These are phyloP conservation scores for Hipparchia semele DNA, from an alignment of 2,888 invertebrate species.

Conservation along the genomic window DNA sequence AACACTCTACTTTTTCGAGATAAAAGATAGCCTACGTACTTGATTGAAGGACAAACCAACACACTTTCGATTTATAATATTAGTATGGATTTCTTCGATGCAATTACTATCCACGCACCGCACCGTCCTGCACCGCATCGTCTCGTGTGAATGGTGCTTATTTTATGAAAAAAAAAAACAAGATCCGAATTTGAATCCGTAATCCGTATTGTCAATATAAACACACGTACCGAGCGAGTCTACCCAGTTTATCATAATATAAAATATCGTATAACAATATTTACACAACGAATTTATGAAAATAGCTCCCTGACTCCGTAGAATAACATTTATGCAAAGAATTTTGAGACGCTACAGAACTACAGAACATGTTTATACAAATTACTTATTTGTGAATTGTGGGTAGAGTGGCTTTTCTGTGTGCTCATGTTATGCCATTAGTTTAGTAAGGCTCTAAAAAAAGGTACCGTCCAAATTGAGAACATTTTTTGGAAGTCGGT, in stretches of 20 bases:
- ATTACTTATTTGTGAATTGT: conserved; percentile 5
- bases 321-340: conserved; percentile 9
- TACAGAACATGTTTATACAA: conserved; percentile 2
- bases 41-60: no score
- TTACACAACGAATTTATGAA: conserved; percentile 12
- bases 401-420: not conserved
- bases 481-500: no score
- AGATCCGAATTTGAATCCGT: not conserved
- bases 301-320: conserved; percentile 8
- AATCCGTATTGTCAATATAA: conserved; percentile 22
- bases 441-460: no score
- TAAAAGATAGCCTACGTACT: no score
- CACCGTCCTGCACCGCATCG: no score
- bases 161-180: not conserved
- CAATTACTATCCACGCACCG: not conserved
- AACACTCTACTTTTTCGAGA: no score
- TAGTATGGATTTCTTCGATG: no score
- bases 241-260: conserved; percentile 7
- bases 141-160: not conserved
- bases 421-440: no score
- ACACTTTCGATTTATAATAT: no score
- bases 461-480: no score
- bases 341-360: not conserved
- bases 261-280: conserved; percentile 14
- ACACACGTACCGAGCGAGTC: conserved; percentile 6